Evolutionary conservation across 2,113 vertebrate genomes (phyloP), one percentile per base, ranked within the genome.

Genomic region (Sylvia atricapilla): DNA sequence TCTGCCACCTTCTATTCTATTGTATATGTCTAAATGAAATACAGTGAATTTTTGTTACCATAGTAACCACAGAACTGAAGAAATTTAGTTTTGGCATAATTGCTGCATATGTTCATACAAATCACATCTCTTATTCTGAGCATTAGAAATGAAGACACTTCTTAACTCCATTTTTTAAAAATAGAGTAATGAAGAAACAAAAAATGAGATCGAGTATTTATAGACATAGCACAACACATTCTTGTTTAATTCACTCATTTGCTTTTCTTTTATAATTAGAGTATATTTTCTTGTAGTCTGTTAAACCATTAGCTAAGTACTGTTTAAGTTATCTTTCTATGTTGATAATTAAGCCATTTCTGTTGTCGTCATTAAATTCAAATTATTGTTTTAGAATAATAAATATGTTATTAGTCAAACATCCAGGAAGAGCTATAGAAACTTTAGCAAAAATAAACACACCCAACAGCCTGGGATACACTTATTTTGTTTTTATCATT

Each of bases 81-180:
- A 97, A 96, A 95, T 96, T 96, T 96, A 93, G 91, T 95, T 96
- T 96, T 91, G 87, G 85, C 87, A 95, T 96, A 97, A 96, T 96
- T 97, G 91, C 94, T 81, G 89, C 95, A 97, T 96, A 95, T 95
- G 94, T 95, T 97, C 52, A 5, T 88, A 95, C 56, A 97, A 96
- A 97, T 96, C 94, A 93, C 63, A 91, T 96, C 87, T 96, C 52
- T 94, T 94, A 90, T 93, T 93, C 75, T 91, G 69, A 93, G 63
- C 66, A 81, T 89, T 96, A 86, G 74, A 93, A 93, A 94, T 72
- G 73, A 85, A 86, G 89, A 87, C 49, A 86, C 43, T 96, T 96
- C 50, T 93, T 84, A 95, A 89, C 58, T 95, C 22, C 7, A 22
- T 88, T 81, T 96, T 92, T 91, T 35, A 87, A 94, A 96, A 94